Evolutionary conservation across 2,797 vertebrate genomes (phyloP), one percentile per base, ranked within the genome.

Genomic region (Sebastes kiyomatsui): DNA sequence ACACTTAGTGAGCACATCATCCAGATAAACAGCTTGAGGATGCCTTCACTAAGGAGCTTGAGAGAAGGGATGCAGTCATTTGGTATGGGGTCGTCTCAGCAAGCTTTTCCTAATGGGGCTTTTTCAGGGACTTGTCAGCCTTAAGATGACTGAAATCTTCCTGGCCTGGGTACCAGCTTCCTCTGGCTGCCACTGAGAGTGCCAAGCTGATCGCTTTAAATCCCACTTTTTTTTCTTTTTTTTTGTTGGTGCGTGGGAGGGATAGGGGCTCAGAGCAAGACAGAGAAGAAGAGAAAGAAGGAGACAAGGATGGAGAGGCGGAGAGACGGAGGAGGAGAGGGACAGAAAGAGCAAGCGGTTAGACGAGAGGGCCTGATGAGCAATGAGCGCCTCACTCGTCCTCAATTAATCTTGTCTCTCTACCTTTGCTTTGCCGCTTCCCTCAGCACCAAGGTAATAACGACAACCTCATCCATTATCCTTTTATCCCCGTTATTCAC

Each of bases 331-430:
- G 70, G 67, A 79, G 84, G 82, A 86, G 82, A 90, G 69, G 84
- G 88, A 91, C 86, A 81, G 91, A 90, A 75, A 84, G 87, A 82
- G 89, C 88, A 85, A 89, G 88, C 84, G 88, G 84, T 87, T 81
- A 83, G 88, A 83, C 77, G 80, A 81, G 89, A 90, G 81, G 86
- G 90, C 87, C 92, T 95, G 95, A 96, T 95, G 94, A 95, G 91
- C 93, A 94, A 94, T 93, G 95, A 96, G 94, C 33, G 88, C 89
- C 90, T 92, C 96, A 91, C 96, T 96, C 96, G 94, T 97, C 96
- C 96, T 97, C 97, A 97, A 98, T 98, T 98, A 98, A 98, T 98
- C 98, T 98, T 97, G 97, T 98, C 97, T 96, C 94, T 95, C 96
- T 96, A 98, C 97, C 97, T 97, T 97, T 97, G 96, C 97, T 95